Evolutionary conservation across 2,113 vertebrate species (phyloP), one percentile per base, ranked within the genome.

Genomic region (Seriola dumerili): DNA sequence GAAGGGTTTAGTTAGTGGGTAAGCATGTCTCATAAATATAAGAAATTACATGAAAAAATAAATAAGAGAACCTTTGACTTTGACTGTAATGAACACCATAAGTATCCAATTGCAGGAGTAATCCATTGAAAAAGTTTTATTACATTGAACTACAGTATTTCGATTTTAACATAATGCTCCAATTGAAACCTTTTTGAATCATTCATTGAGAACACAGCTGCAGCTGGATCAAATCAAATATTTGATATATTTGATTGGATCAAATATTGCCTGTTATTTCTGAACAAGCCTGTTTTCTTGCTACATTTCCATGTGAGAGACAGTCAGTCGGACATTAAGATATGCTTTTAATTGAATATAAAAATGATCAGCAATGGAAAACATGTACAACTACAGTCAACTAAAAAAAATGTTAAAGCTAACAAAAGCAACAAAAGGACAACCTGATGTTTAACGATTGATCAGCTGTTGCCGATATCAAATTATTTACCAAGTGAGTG

Each of bases 361-460:
- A 91, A 94, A 82, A 82, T 52, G 10, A 87, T 64, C 76, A 59
- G 73, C 82, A 86, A 89, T 89, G 83, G 73, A 87, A 91, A 93
- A 89, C 90, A 93, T 88, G 68, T 91, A 93, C 85, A 92, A 63
- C 91, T 93, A 93, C 66, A 85, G 65, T 78, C 59, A 71, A 84
- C 81, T 88, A 91, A 87, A 91, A 89, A 29, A 25, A 64, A 32
- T 8, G 40, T 59, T 64, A 63, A 78, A 81, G 78, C 68, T 85
- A 90, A 81, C 46, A 61, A 86, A 79, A 72, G 63, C 59, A 78
- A 77, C 48, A 62, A 83, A 76, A 69, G 38, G 29, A 78, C 55
- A 70, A 66, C 9, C 54, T 52, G 17, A 77, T 34, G 68, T 76
- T 88, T 10, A 75, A 70, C 25, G 38, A 50, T 0, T 55, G 32